These are phyloP conservation scores for Siphlonurus alternatus DNA, from an alignment of 2,888 invertebrate species.

Conservation along the genomic window DNA sequence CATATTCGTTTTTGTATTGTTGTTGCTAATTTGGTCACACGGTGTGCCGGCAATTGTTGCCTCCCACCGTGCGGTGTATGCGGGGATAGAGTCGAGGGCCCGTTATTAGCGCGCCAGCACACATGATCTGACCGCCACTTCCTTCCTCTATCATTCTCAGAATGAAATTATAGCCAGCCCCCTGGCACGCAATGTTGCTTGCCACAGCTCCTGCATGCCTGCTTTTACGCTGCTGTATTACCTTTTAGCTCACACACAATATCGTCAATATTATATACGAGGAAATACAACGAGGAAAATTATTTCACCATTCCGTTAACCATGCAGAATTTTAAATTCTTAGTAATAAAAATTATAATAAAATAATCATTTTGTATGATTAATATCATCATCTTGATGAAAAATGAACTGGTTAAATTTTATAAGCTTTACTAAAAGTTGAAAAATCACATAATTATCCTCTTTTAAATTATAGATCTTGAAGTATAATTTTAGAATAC, in stretches of 20 bases:
- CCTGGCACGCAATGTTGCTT: neutral
- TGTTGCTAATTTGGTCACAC: no score
- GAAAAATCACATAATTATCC: no score
- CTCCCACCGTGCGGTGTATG: no score
- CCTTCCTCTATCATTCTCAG: neutral
- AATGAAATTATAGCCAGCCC: neutral
- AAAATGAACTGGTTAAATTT: neutral
- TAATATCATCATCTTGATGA: neutral
- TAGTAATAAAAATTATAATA: neutral
- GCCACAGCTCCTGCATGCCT: neutral
- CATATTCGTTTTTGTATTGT: no score
- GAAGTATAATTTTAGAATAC: no score
- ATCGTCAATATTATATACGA: neutral
- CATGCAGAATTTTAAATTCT: neutral
- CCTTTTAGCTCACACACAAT: no score
- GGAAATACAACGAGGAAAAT: neutral
- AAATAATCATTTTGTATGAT: neutral
- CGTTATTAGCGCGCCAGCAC: no score
- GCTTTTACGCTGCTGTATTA: neutral
- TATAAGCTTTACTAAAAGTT: no score
- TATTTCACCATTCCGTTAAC: neutral
- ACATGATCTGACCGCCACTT: neutral
- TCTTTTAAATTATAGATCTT: no score
- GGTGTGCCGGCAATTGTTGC: no score
- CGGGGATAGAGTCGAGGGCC: no score